Evolutionary conservation across 2,888 invertebrate genomes (phyloP).

Genomic region (Drosophila kanekoi): DNA sequence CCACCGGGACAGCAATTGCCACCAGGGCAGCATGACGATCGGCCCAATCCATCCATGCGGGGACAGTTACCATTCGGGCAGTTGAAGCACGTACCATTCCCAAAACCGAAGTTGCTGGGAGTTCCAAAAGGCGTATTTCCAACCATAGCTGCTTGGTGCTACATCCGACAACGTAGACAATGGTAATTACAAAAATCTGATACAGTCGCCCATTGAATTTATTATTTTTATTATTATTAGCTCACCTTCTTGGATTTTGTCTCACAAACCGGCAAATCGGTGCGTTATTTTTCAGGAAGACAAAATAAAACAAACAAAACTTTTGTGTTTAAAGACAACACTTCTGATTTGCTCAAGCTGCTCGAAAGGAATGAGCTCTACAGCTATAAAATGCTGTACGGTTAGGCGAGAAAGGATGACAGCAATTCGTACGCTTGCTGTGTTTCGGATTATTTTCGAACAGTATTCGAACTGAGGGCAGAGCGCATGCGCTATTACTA

Average conservation of each 20-base stretch:
- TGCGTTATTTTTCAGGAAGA: constrained; percentile 28
- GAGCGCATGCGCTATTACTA: constrained; percentile 29
- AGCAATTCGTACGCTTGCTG: constrained; percentile 30
- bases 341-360: constrained; percentile 25
- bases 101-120: neutral
- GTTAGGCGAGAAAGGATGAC: constrained; percentile 2
- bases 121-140: constrained; percentile 18
- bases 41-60: constrained; percentile 4
- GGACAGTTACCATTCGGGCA: constrained; percentile 56
- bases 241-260: constrained; percentile 27
- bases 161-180: neutral
- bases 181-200: neutral
- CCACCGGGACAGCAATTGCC: constrained; percentile 53
- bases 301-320: constrained; percentile 10
- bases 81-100: constrained; percentile 4
- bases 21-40: constrained; percentile 38
- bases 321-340: constrained; percentile 17
- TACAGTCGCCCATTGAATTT: rapidly evolving
- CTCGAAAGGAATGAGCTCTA: constrained; percentile 51
- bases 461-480: constrained; percentile 26
- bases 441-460: constrained; percentile 37
- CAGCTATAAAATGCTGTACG: neutral
- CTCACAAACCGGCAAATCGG: constrained; percentile 25
- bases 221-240: neutral
- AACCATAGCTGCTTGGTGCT: constrained; percentile 32